These are phyloP conservation scores for Meleagris gallopavo DNA, from an alignment of 2,113 vertebrate species.

Conservation along the genomic window DNA sequence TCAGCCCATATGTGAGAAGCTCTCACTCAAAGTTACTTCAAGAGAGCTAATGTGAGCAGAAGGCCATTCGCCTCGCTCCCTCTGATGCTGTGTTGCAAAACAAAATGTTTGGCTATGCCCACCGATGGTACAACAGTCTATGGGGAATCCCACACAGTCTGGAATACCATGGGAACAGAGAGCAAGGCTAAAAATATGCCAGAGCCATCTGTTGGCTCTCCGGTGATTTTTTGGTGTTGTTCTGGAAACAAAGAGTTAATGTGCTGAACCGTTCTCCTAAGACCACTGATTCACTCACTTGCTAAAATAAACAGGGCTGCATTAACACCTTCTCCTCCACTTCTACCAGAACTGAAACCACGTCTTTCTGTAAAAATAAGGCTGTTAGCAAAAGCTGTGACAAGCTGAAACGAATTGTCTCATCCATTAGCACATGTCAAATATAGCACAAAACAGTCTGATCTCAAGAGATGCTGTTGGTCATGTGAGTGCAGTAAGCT, in stretches of 20 bases:
- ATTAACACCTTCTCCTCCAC: slow-evolving; percentile 43
- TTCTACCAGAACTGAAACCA: not conserved
- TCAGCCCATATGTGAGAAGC: not conserved
- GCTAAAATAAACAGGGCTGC: slow-evolving; percentile 37
- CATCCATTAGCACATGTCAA: not conserved
- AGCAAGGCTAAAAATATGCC: slow-evolving; percentile 56
- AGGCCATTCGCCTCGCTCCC: not conserved
- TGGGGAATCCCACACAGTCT: slow-evolving; percentile 67
- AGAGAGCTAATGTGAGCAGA: slow-evolving; percentile 1
- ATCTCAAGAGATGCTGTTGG: not conserved
- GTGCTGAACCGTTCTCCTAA: not conserved
- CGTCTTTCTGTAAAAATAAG: not conserved
- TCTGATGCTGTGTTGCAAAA: slow-evolving; percentile 50
- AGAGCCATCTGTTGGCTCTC: slow-evolving; percentile 26
- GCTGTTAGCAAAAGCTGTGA: slow-evolving; percentile 41
- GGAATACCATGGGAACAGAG: slow-evolving; percentile 65
- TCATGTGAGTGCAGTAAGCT: not conserved
- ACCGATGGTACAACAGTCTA: slow-evolving; percentile 45
- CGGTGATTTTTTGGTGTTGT: not conserved
- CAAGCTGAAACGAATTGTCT: not conserved
- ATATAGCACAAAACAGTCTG: not conserved
- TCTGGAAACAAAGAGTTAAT: slow-evolving; percentile 49
- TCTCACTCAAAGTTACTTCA: not conserved
- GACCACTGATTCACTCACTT: slow-evolving; percentile 27
- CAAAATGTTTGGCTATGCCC: slow-evolving; percentile 41